A percentile compares a stretch with the other conserved stretches of the same genome.
phyloP scores from a whole-genome alignment of 92 coral and sea anemone genomes.

The Blastomussa wellsi region DNA sequence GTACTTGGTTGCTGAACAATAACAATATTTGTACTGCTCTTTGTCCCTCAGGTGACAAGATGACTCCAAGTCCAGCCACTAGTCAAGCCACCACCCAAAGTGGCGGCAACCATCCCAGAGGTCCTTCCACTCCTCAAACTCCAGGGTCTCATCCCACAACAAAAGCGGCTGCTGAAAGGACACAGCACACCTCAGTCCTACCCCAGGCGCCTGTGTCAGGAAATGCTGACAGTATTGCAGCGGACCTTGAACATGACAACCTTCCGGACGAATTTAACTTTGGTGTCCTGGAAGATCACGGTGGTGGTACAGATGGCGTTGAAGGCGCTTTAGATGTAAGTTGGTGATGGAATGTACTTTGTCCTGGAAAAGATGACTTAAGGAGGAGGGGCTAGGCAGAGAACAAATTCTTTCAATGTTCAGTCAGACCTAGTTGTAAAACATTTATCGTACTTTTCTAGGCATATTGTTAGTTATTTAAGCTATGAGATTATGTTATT shows the following conservation, averaged over 20 bases:
- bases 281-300: conserved; percentile 59
- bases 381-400: background rate
- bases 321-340: conserved; percentile 82
- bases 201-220: conserved; percentile 57
- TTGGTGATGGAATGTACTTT: background rate
- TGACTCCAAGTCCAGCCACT: conserved; percentile 48
- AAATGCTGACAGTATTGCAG: conserved; percentile 55
- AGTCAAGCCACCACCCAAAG: conserved; percentile 63
- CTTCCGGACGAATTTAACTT: conserved; percentile 78
- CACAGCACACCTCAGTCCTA: conserved; percentile 41
- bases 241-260: conserved; percentile 65
- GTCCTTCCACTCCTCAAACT: conserved; percentile 57
- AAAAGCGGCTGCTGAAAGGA: conserved; percentile 35
- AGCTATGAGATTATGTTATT: too few species aligned
- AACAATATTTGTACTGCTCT: background rate
- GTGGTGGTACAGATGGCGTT: conserved; percentile 71
- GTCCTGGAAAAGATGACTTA: background rate
- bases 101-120: conserved; percentile 43
- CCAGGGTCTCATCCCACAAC: conserved; percentile 46
- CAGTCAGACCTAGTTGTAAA: too few species aligned
- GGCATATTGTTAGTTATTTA: too few species aligned
- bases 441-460: too few species aligned
- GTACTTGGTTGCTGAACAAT: too few species aligned
- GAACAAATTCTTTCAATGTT: too few species aligned
- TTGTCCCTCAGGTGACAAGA: conserved; percentile 30